Evolutionary conservation across 2,888 invertebrate genomes (phyloP), one percentile per base, ranked within the genome.

Genomic region (Ctenicera cuprea): DNA sequence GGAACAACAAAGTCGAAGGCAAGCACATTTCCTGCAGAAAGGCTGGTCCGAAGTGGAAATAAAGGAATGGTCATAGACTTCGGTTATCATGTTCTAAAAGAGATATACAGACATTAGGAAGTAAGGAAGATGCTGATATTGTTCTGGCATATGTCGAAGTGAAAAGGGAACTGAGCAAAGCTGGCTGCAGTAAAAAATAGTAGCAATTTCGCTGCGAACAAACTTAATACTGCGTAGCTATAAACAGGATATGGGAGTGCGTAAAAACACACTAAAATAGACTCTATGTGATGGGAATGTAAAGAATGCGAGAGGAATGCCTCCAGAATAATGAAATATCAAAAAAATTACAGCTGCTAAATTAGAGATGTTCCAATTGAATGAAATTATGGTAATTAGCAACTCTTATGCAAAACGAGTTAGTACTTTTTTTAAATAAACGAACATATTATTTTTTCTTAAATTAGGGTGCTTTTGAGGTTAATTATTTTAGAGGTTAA

Each of bases 171-270:
- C 18, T 33, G 22, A 43, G 37, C 18, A 64, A 62, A 65, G 43
- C 43, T 12, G 59, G 57, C 48, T 38, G 66, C 50, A 41, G 54
- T 57, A 71, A 65, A 71, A 71, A 66, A 65, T 57, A 71, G 65
- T 71, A 61, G 71, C 64, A 71, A 64, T 71, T 71, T 71, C 43
- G 62, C 30, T 45, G 54, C 48, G 65, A 65, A 59, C 71, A 71
- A 65, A 71, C 59, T 59, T 59, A 71, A 57, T 71, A 59, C 66
- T 48, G 48, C 43, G 14, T 30, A 52, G 59, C 38, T 48, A 61
- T 71, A 71, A 65, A 65, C 71, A 71, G 57, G 48, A 65, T 65
- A 48, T 63, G 62, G 65, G 22, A 71, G 71, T 65, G 43, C 50
- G 66, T 71, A 71, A 71, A 71, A 65, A 63, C 54, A 41, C 38